Base-by-base conservation (phyloP, 30 jellyfish, hydroid and myxozoan species). In the Cassiopea xamachana region DNA sequence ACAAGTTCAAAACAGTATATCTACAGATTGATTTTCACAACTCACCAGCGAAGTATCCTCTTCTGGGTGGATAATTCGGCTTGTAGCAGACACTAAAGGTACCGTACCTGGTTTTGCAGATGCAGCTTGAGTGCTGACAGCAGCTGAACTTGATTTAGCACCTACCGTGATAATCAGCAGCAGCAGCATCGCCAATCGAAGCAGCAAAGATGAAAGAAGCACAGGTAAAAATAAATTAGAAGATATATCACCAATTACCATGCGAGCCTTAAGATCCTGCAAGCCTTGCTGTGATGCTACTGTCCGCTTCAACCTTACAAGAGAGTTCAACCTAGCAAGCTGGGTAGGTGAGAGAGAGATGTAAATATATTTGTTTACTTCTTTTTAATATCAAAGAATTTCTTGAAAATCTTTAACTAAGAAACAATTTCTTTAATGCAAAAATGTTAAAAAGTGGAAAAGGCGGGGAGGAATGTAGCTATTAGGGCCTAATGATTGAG, bases 31-130 rank as follows among this genome's bases (percentile, higher is more conserved):
- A 46, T 60, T 43, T 6, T 3, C n/a, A n/a, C 49, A 6, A 91
- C 99, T 91, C 86, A 95, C 99, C 93, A 95, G 77, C 59, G 99
- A 95, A 9, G 89, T 87, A 82, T 95, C 99, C 61, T 95, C 99
- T 46, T 91, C 97, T 2, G 99, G 99, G 79, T 95, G 99, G 46
- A 95, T 91, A 18, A 95, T 95, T 82, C 98, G 94, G 92, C 99
- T 95, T 69, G 97, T 91, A 74, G 99, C 98, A 82, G 99, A 91
- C 87, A 95, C 98, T 79, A 91, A 79, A 39, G 99, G 99, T 73
- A 95, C 94, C 10, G 98, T 84, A 72, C 93, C 96, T 73, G 98
- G 98, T 75, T 89, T 88, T 79, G 94, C 76, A 48, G 97, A 90
- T 13, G 96, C 12, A 67, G 91, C 75, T 78, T 75, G 84, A 2